Evolutionary conservation across 2,888 invertebrate genomes (phyloP).

Genomic region (Harmothoe impar): DNA sequence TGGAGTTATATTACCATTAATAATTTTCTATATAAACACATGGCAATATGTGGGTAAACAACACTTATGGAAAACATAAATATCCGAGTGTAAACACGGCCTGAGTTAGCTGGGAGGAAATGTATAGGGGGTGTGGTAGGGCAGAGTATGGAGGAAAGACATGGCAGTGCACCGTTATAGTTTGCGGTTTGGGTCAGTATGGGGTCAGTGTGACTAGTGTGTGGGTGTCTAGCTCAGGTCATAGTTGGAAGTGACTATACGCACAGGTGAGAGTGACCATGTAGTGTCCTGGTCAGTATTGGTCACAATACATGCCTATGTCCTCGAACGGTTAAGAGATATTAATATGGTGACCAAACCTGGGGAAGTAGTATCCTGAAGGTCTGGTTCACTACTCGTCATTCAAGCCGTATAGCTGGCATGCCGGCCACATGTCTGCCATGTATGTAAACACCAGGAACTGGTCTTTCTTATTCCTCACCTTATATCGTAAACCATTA

Average conservation of each 20-base stretch:
- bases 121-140: background rate
- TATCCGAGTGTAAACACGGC: background rate
- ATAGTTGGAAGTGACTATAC: background rate
- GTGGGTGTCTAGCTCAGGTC: background rate
- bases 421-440: background rate
- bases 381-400: background rate
- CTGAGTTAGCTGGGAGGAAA: background rate
- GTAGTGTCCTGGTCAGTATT: background rate
- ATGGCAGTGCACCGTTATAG: background rate
- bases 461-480: too few relatives aligned
- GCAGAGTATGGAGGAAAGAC: background rate
- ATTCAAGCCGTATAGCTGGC: background rate
- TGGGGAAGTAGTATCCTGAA: background rate
- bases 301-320: background rate
- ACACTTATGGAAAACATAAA: constrained; percentile 31
- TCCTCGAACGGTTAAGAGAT: background rate
- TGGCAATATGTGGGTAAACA: background rate
- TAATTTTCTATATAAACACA: background rate
- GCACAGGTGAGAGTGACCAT: background rate
- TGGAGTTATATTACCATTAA: background rate
- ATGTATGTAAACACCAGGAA: too few relatives aligned
- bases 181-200: constrained; percentile 41
- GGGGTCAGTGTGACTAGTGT: background rate
- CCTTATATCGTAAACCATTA: too few relatives aligned
- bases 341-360: too few relatives aligned